Percentiles rank a stretch among this genome's conserved stretches.
Evolutionary conservation across 2,888 invertebrate genomes (phyloP).

Genomic region (Masnerella sp.): DNA sequence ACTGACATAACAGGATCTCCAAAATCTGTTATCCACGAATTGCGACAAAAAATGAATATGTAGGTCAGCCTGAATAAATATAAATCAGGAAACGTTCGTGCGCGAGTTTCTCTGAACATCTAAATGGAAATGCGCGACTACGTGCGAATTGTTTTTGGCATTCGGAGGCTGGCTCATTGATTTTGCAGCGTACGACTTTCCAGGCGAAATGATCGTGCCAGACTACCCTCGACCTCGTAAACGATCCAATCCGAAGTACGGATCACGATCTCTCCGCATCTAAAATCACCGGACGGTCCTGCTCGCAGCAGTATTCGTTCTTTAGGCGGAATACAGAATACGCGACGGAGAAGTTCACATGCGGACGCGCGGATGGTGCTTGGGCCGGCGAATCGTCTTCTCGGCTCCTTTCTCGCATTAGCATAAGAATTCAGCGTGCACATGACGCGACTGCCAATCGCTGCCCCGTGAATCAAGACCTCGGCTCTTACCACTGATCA

Average conservation of each 20-base stretch:
- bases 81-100: slow-evolving; percentile 39
- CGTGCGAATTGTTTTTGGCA: slow-evolving; percentile 53
- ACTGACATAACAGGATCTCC: slow-evolving; percentile 4
- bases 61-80: slow-evolving; percentile 39
- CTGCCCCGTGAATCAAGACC: slow-evolving; percentile 71
- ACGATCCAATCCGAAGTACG: slow-evolving; percentile 62
- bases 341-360: slow-evolving; percentile 56
- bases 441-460: slow-evolving; percentile 76
- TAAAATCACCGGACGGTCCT: slow-evolving; percentile 71
- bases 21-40: slow-evolving; percentile 12
- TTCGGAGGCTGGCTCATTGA: slow-evolving; percentile 51
- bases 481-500: slow-evolving; percentile 68
- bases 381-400: slow-evolving; percentile 74
- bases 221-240: slow-evolving; percentile 51
- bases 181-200: slow-evolving; percentile 49
- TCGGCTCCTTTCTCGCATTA: slow-evolving; percentile 78
- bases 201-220: slow-evolving; percentile 45
- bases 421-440: slow-evolving; percentile 78
- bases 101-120: slow-evolving; percentile 36
- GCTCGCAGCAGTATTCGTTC: slow-evolving; percentile 70
- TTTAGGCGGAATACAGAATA: slow-evolving; percentile 72
- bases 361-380: slow-evolving; percentile 65
- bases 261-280: slow-evolving; percentile 73
- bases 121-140: slow-evolving; percentile 46
- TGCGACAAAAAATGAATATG: slow-evolving; percentile 27